Evolutionary conservation across 2,797 vertebrate species (phyloP), one percentile per base, ranked within the genome.

Genomic region (Euthynnus affinis): DNA sequence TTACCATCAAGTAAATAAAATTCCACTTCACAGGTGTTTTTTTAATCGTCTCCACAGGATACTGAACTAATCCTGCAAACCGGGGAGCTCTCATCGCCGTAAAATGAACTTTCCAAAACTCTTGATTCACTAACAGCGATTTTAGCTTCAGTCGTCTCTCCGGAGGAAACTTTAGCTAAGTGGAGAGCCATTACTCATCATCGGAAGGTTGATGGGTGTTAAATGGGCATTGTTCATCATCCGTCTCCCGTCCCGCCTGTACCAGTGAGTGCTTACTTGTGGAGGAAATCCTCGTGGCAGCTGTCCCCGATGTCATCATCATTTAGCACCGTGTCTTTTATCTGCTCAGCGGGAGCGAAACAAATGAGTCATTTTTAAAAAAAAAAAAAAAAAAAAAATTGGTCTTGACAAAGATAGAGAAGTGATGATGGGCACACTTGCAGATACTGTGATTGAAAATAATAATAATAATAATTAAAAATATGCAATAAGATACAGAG

Each of bases 291-390:
- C 96, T 98, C 97, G 51, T 97, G 98, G 93, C 98, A 99, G 93
- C 97, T 99, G 93, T 99, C 98, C 65, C 98, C 98, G 80, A 99
- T 98, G 93, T 99, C 98, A 91, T 99, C 98, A 87, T 99, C 98
- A 90, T 97, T 98, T 85, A 99, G 95, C 81, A 99, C 94, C 0
- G 98, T 99, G 89, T 98, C 97, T 93, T 96, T 95, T 92, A 99
- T 97, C 98, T 99, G 87, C 94, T 93, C 82, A 42, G 68, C 56
- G 52, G 80, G 82, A 82, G 81, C 0, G 40, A 83, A 86, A 83
- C 65, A 86, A 83, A 80, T 72, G 56, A 84, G 76, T 82, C 64
- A 80, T 62, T 81, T 81, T 52, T 17, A 70, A 49, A n/a, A n/a
- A n/a, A n/a, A n/a, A n/a, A n/a, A n/a, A n/a, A n/a, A n/a, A n/a